These are phyloP conservation scores for Lampropteryx suffumata DNA, from an alignment of 2,888 invertebrate species.

Conservation along the genomic window DNA sequence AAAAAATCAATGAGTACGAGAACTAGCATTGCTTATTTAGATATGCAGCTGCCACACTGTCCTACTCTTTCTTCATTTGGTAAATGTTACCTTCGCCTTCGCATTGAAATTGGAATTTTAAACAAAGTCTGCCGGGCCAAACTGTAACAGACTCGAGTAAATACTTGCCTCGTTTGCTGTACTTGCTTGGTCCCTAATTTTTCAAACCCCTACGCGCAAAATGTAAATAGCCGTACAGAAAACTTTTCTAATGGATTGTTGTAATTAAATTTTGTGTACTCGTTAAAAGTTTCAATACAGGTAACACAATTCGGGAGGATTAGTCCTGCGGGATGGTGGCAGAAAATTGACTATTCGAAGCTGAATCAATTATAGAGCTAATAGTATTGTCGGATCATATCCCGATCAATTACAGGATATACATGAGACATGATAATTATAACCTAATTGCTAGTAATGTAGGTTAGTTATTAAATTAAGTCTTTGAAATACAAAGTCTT, in stretches of 20 bases:
- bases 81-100: conserved; percentile 10
- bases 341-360: conserved; percentile 44
- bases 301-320: conserved; percentile 37
- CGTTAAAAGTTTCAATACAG: conserved; percentile 42
- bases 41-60: conserved; percentile 9
- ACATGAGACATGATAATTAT: too few relatives aligned
- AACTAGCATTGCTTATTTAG: conserved; percentile 18
- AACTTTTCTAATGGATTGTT: conserved; percentile 27
- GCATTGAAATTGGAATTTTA: conserved; percentile 5
- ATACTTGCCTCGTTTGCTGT: conserved; percentile 6
- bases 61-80: conserved; percentile 13
- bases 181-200: conserved; percentile 17
- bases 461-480: conserved; percentile 7
- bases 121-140: conserved; percentile 1
- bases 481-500: too few relatives aligned
- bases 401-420: conserved; percentile 26
- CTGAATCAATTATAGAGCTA: conserved; percentile 44
- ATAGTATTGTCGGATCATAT: conserved; percentile 38
- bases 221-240: conserved; percentile 15
- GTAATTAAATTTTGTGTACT: conserved; percentile 32
- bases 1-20: conserved; percentile 17
- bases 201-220: conserved; percentile 16
- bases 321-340: conserved; percentile 38
- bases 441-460: conserved; percentile 6
- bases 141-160: neutral